Conservation (phyloP, 2,888 invertebrate genomes). For the Phania funesta region DNA sequence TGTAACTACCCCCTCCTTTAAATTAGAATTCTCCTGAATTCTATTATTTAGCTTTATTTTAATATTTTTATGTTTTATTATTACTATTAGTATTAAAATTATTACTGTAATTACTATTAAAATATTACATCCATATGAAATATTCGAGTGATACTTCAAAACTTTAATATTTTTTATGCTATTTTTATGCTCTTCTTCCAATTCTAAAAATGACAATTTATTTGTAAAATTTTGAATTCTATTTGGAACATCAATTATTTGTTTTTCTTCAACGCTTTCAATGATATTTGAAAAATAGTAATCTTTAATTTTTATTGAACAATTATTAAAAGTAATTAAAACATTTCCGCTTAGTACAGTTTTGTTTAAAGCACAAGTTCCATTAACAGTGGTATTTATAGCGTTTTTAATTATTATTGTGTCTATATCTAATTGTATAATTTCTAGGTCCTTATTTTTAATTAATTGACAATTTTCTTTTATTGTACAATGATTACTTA, state of each 20-base stretch:
- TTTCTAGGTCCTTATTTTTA: neutral
- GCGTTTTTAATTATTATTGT: neutral
- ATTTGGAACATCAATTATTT: too few relatives aligned
- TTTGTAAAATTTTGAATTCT: neutral
- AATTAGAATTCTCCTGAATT: neutral
- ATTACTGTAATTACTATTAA: neutral
- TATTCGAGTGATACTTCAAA: neutral
- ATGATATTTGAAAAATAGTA: slow-evolving; percentile 5
- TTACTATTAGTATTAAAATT: neutral
- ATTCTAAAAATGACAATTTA: neutral
- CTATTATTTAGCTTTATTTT: neutral
- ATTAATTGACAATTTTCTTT: slow-evolving; percentile 6
- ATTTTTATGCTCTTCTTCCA: neutral
- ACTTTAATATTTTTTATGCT: slow-evolving; percentile 6
- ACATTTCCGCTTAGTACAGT: neutral
- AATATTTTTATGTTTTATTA: neutral
- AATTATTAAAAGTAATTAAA: slow-evolving; percentile 9
- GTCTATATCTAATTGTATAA: neutral
- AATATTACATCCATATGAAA: neutral
- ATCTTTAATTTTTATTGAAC: neutral
- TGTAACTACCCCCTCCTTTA: too few relatives aligned
- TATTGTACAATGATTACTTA: too few relatives aligned
- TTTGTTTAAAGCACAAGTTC: neutral
- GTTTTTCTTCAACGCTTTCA: too few relatives aligned
- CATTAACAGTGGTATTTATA: too few relatives aligned